Evolutionary conservation across 2,113 vertebrate genomes (phyloP), one percentile per base, ranked within the genome.

Genomic region (Cyprinodon variegatus): DNA sequence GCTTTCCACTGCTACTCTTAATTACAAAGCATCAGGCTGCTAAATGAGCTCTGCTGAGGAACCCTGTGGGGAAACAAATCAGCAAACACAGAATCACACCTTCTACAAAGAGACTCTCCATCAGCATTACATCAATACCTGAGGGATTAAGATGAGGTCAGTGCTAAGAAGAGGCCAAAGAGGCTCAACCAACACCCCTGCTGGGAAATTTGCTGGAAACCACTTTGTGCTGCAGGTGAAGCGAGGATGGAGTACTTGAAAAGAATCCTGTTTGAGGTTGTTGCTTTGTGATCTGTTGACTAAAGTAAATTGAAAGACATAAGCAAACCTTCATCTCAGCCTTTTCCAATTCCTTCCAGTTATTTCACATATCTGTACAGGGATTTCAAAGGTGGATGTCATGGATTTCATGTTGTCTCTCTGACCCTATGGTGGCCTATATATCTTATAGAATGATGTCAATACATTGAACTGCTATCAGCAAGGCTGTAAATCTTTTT

Each of bases 21-120:
- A 91, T 92, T 88, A 90, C 84, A 79, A 81, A 71, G 79, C 84
- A 87, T 93, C 91, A 91, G 90, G 83, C 79, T 83, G 79, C 76
- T 92, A 90, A 93, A 90, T 83, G 87, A 90, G 86, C 74, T 88
- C 72, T 81, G 76, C 82, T 77, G 59, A 86, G 83, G 70, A 62
- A 79, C 78, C 78, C 87, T 87, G 81, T 65, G 73, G 88, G 90
- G 84, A 89, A 88, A 86, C 69, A 77, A 77, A 83, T 85, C 79
- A 60, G 70, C 70, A 75, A 85, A 81, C 85, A 82, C 57, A 68
- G 68, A 83, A 85, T 78, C 62, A 74, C 43, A 70, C 36, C 70
- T 29, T 13, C 80, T 81, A 66, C 65, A 74, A 77, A 83, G 77
- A 81, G 79, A 77, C 65, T 46, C 74, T 83, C 85, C 74, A 69